Percentiles rank a stretch among this genome's conserved stretches.
Evolutionary conservation across 2,888 invertebrate genomes (phyloP).

Genomic region (Lasioglossum morio): DNA sequence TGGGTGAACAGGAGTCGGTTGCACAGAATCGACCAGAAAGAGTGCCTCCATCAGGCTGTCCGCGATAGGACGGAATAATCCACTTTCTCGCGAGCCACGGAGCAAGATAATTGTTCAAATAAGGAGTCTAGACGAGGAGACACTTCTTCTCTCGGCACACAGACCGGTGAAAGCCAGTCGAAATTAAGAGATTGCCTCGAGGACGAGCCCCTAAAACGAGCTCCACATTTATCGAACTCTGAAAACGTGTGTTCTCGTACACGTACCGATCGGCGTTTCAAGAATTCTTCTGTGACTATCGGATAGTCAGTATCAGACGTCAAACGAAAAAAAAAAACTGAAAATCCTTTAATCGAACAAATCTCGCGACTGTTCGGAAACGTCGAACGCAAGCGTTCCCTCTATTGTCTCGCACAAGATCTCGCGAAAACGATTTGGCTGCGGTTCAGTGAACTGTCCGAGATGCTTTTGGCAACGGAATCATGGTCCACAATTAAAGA

Average conservation of each 20-base stretch:
- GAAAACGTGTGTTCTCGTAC: neutral
- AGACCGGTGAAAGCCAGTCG: neutral
- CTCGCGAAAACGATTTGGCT: conserved; percentile 18
- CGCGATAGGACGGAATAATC: neutral
- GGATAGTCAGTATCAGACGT: neutral
- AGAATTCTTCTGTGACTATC: neutral
- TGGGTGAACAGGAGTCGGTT: neutral
- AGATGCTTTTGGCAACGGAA: conserved; percentile 12
- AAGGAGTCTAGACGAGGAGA: neutral
- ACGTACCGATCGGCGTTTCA: neutral
- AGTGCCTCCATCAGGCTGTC: neutral
- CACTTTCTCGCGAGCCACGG: neutral
- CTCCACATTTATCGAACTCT: neutral
- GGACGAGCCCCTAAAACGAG: neutral
- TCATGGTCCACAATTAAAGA: conserved; percentile 16
- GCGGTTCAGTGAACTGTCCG: neutral
- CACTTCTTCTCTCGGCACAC: conserved; percentile 11
- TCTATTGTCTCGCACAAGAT: neutral
- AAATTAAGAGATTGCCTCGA: conserved; percentile 45
- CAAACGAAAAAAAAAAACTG: neutral
- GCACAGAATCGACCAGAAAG: neutral
- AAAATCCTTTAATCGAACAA: neutral
- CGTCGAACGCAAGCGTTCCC: neutral
- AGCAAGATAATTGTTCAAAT: neutral
- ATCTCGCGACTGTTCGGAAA: neutral